A percentile compares a stretch with the other conserved stretches of the same genome.
Evolutionary conservation across 2,888 invertebrate genomes (phyloP).

Genomic region (Drosophila bunnanda): DNA sequence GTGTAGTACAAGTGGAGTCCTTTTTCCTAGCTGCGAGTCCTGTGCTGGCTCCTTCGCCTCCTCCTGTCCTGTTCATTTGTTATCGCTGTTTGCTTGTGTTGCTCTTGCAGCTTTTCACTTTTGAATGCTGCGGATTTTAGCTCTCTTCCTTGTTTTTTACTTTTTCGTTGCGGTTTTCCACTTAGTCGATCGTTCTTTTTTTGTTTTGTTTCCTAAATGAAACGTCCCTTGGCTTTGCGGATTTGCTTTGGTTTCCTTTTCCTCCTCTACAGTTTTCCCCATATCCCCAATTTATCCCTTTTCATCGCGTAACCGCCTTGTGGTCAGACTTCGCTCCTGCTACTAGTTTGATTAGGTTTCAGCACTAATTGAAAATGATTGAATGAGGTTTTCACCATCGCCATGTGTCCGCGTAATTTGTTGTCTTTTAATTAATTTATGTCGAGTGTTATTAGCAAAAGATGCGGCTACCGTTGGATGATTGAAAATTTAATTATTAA

Average conservation of each 20-base stretch:
- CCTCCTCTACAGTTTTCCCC: slow-evolving; percentile 10
- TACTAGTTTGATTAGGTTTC: slow-evolving; percentile 51
- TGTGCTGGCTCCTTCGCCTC: neutral
- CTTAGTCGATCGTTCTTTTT: slow-evolving; percentile 65
- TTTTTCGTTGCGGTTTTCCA: slow-evolving; percentile 26
- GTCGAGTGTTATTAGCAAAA: slow-evolving; percentile 34
- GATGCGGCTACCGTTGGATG: slow-evolving; percentile 18
- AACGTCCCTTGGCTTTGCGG: slow-evolving; percentile 50
- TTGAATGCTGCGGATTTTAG: slow-evolving; percentile 43
- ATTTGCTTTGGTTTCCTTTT: slow-evolving; percentile 52
- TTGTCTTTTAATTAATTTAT: slow-evolving; percentile 52
- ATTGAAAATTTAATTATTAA: slow-evolving; percentile 27
- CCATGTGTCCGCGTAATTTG: slow-evolving; percentile 23
- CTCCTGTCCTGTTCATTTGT: slow-evolving; percentile 64
- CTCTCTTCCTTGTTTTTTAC: slow-evolving; percentile 7
- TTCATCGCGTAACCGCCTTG: slow-evolving; percentile 21
- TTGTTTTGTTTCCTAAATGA: slow-evolving; percentile 34
- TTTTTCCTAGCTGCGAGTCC: slow-evolving; percentile 9
- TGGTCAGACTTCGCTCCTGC: slow-evolving; percentile 34
- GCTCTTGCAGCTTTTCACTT: slow-evolving; percentile 41
- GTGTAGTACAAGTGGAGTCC: slow-evolving; percentile 35
- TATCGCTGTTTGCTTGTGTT: slow-evolving; percentile 67
- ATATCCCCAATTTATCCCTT: slow-evolving; percentile 26
- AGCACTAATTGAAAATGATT: slow-evolving; percentile 71
- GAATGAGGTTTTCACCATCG: slow-evolving; percentile 38